Evolutionary conservation across 2,113 vertebrate genomes (phyloP).

Genomic region (Agelaius phoeniceus): DNA sequence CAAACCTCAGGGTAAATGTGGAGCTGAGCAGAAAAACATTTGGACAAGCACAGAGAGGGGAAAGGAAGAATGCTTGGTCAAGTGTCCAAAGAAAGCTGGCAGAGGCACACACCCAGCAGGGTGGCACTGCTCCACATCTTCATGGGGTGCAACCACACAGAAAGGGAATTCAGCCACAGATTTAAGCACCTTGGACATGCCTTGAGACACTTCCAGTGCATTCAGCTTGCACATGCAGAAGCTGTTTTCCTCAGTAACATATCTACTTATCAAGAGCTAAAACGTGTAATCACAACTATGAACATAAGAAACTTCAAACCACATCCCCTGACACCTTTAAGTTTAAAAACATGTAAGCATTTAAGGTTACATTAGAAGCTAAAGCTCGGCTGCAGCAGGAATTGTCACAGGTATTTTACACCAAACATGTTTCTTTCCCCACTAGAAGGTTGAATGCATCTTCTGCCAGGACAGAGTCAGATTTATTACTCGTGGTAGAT

Average conservation of each 20-base stretch:
- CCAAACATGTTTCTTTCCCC: not conserved
- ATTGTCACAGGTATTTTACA: not conserved
- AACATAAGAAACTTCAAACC: not conserved
- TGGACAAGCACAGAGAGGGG: not conserved
- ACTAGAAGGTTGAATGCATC: not conserved
- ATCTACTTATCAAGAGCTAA: not conserved
- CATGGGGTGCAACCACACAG: not conserved
- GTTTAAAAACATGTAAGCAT: not conserved
- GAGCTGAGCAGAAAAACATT: not conserved
- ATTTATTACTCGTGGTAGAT: not conserved
- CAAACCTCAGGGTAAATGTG: not conserved
- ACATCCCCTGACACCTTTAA: not conserved
- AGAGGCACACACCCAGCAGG: not conserved
- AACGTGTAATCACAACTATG: not conserved
- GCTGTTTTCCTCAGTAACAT: not conserved
- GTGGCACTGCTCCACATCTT: not conserved
- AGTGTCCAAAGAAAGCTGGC: not conserved
- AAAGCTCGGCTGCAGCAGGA: not conserved
- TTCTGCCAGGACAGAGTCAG: not conserved
- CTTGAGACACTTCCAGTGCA: not conserved
- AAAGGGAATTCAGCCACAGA: not conserved
- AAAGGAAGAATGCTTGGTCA: not conserved
- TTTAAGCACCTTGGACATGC: not conserved
- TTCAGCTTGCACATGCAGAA: not conserved
- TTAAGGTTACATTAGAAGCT: not conserved